Percentiles rank a stretch among this genome's conserved stretches.
Conservation (phyloP, 2,113 vertebrate genomes). For the Anas platyrhynchos region DNA sequence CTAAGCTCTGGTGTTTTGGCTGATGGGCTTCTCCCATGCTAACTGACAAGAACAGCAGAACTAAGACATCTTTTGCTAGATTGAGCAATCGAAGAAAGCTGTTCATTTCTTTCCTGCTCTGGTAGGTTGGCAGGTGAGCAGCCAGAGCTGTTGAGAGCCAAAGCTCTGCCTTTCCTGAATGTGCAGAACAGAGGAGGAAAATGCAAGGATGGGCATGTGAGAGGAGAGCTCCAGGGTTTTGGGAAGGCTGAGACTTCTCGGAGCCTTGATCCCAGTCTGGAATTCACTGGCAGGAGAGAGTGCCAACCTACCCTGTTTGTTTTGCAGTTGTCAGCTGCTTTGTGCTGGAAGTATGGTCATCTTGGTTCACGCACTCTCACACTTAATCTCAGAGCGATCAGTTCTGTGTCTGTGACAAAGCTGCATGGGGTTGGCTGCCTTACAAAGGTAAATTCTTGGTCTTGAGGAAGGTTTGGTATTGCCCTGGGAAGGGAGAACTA, state of each 20-base stretch:
- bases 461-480: not conserved
- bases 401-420: not conserved
- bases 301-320: not conserved
- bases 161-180: not conserved
- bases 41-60: not conserved
- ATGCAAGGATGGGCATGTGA: not conserved
- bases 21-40: not conserved
- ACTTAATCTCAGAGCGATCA: not conserved
- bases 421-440: not conserved
- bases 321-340: not conserved
- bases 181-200: not conserved
- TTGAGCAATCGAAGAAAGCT: not conserved
- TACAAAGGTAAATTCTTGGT: not conserved
- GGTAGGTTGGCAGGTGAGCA: not conserved
- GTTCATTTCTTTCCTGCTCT: not conserved
- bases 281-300: not conserved
- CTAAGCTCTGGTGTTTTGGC: not conserved
- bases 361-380: fast-evolving
- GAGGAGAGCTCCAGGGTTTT: not conserved
- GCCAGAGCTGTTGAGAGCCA: not conserved
- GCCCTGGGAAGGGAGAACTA: not conserved
- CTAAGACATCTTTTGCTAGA: not conserved
- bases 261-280: not conserved
- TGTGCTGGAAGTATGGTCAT: not conserved
- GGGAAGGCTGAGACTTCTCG: not conserved